Percentiles rank a stretch among this genome's conserved stretches.
These are phyloP conservation scores for Eucidaris tribuloides DNA, from an alignment of 35 echinoderm and acorn worm species.

Conservation along the genomic window DNA sequence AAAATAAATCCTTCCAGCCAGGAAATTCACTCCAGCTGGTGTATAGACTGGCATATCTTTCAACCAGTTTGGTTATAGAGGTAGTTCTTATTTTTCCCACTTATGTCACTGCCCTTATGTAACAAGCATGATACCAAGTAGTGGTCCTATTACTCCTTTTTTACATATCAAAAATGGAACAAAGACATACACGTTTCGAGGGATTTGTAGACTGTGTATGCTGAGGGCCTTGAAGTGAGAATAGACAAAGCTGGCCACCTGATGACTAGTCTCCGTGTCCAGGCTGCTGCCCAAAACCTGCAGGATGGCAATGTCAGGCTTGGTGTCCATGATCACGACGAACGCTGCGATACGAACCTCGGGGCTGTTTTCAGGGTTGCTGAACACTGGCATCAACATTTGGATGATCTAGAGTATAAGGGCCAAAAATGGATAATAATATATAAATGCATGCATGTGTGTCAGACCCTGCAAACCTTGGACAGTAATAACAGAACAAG, in stretches of 20 bases:
- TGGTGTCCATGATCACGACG: conserved; percentile 62
- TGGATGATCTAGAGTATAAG: conserved; percentile 2
- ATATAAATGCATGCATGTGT: too few species aligned
- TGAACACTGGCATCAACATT: background rate
- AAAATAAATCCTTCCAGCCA: too few species aligned
- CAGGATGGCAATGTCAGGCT: background rate
- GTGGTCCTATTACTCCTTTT: too few species aligned
- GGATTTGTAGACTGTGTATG: background rate
- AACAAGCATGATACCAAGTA: too few species aligned
- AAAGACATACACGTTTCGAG: conserved; percentile 24
- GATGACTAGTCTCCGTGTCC: conserved; percentile 34
- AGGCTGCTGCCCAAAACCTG: conserved; percentile 28
- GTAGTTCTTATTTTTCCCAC: too few species aligned
- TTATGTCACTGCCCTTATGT: too few species aligned
- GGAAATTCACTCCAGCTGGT: too few species aligned
- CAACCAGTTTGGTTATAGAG: too few species aligned
- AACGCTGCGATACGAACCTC: conserved; percentile 63
- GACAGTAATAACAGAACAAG: too few species aligned
- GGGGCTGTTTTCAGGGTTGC: conserved; percentile 10
- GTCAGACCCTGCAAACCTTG: too few species aligned
- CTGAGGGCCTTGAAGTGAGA: conserved; percentile 39
- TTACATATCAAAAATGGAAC: background rate
- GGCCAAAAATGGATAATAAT: background rate
- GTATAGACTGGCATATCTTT: too few species aligned
- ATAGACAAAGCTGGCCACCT: conserved; percentile 49